Base-by-base conservation (phyloP, 2,888 invertebrate species). In the Pollenia amentaria region DNA sequence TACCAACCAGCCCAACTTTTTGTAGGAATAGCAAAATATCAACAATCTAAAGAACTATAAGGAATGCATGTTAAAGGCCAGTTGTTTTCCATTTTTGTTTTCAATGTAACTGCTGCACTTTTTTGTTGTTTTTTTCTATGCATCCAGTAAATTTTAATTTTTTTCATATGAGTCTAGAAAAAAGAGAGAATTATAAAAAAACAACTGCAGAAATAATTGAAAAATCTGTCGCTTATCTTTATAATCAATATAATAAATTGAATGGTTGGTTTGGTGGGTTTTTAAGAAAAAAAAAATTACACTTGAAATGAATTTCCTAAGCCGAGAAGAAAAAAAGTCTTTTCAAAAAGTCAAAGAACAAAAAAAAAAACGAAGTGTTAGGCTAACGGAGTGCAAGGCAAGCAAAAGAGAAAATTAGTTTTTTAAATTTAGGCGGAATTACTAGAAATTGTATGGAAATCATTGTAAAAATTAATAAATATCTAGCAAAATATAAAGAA, bases 161-260 rank as follows among this genome's bases (percentile, higher is more conserved):
- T 60, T 84, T 73, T 79, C 62, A 76, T 70, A 69, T 76, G 62
- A 69, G 67, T 46, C 73, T 12, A 29, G 38, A 62, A 18, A 21
- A 55, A 64, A 38, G 42, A 67, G 48, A 57, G 38, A 77, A 51
- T 62, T 14, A 53, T 18, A 29, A 57, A 55, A 55, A 78, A 77
- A 38, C 44, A 79, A 60, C 29, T 44, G 60, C 70, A 70, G 55
- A 87, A 87, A 84, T 87, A 87, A 87, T 87, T 87, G 87, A 87
- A 87, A 87, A 87, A 87, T 87, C 87, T 87, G 87, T 87, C 87
- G 87, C 87, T 87, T 87, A 87, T 87, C 87, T 87, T 87, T 81
- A 77, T 81, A 87, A 87, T 87, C 87, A 87, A 84, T 77, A 87
- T 84, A 87, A 87, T 87, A 87, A 87, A 87, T 87, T 87, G 87